phyloP scores from a whole-genome alignment of 1,140 invertebrate species.

The Araneus ventricosus region DNA sequence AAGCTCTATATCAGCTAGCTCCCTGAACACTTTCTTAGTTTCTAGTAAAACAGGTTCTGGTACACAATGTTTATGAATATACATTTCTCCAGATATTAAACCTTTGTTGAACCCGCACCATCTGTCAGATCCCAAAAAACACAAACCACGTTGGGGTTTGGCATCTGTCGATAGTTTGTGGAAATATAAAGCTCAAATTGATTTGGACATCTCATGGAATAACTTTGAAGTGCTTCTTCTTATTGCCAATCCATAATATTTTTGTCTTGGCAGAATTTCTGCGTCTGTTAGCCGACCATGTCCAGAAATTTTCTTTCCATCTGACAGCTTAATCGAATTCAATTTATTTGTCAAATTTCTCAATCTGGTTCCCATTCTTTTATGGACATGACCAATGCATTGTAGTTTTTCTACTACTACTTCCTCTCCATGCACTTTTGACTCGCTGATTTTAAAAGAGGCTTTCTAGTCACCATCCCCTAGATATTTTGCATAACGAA shows the following conservation, averaged over 20 bases:
- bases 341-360: constrained; percentile 3
- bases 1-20: too few species aligned
- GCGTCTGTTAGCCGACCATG: constrained; percentile 7
- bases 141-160: constrained; percentile 24
- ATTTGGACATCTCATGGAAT: background rate
- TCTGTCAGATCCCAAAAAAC: background rate
- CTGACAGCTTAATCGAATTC: background rate
- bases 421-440: constrained; percentile 72
- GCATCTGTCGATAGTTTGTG: constrained; percentile 5
- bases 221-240: background rate
- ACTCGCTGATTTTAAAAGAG: constrained; percentile 66
- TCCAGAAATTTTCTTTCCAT: constrained; percentile 24
- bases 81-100: background rate
- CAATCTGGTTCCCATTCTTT: constrained; percentile 28
- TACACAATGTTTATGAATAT: too few species aligned
- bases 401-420: constrained; percentile 35
- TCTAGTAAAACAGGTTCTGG: too few species aligned
- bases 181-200: background rate
- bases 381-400: constrained; percentile 33
- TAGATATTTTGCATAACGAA: constrained; percentile 76
- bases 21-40: too few species aligned
- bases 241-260: constrained; percentile 49
- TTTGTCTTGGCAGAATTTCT: background rate
- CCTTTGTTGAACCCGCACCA: background rate
- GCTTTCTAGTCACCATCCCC: constrained; percentile 75